A percentile compares a stretch with the other conserved stretches of the same genome.
phyloP scores from a whole-genome alignment of 2,888 invertebrate genomes.

The Frankliniella intonsa region DNA sequence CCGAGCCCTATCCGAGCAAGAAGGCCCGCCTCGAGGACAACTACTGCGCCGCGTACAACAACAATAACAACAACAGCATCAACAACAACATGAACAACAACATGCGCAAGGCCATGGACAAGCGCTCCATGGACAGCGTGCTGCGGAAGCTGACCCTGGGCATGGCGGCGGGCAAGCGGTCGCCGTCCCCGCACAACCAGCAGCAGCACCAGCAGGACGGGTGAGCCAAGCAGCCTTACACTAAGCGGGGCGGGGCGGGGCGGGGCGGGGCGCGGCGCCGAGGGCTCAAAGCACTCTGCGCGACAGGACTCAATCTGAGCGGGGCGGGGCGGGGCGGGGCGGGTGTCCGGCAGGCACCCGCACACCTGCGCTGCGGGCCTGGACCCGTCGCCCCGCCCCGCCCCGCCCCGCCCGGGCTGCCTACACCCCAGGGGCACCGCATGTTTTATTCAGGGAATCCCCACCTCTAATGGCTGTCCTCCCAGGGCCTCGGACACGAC shows the following conservation, averaged over 20 bases:
- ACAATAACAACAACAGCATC: not conserved
- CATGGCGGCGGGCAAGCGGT: not conserved
- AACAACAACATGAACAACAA: not conserved
- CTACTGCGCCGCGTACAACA: not conserved
- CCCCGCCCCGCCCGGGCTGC: not conserved
- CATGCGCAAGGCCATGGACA: conserved; percentile 11
- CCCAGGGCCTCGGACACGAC: too few relatives aligned
- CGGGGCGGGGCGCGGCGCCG: not conserved
- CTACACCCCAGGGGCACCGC: not conserved
- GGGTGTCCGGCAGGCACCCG: not conserved
- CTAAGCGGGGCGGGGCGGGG: not conserved
- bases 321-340: not conserved
- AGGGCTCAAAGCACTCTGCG: too few relatives aligned
- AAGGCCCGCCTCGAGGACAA: not conserved
- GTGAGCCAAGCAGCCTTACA: not conserved
- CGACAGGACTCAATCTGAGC: not conserved
- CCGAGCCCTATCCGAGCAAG: not conserved
- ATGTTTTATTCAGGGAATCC: conserved; percentile 16
- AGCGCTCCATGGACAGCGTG: conserved; percentile 14
- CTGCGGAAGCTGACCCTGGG: not conserved
- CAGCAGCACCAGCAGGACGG: not conserved
- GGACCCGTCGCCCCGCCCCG: too few relatives aligned
- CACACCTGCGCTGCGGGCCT: not conserved
- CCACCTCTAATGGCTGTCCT: not conserved
- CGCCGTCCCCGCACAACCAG: not conserved